Percentiles rank a stretch among this genome's conserved stretches.
Conservation (phyloP, 2,113 vertebrate species). For the Chunga burmeisteri region DNA sequence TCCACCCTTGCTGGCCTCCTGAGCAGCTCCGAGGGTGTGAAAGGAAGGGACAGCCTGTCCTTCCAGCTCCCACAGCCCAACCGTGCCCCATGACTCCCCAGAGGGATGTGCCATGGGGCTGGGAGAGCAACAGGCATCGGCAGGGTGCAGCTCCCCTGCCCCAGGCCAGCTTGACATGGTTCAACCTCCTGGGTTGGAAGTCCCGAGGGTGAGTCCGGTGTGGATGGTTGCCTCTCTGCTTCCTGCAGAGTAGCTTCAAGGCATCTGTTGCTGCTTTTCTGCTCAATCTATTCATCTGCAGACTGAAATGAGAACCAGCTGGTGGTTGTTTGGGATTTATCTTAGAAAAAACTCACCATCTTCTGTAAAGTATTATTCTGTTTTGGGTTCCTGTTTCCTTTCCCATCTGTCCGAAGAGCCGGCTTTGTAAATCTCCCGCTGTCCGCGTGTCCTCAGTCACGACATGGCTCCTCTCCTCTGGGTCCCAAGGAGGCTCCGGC, state of each 20-base stretch:
- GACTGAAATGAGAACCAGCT: slow-evolving; percentile 49
- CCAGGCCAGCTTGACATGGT: fast-evolving
- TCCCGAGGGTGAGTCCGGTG: not conserved
- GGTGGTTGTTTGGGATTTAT: not conserved
- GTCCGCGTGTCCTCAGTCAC: fast-evolving
- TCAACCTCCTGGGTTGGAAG: not conserved
- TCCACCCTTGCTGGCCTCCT: fast-evolving
- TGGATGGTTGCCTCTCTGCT: not conserved
- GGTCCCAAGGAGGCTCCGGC: fast-evolving
- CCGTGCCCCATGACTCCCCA: not conserved
- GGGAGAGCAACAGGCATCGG: not conserved
- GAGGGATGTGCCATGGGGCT: not conserved
- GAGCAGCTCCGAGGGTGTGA: fast-evolving
- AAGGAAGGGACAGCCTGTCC: not conserved
- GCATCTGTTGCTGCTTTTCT: slow-evolving; percentile 31
- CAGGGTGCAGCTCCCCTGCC: not conserved
- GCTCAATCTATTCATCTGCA: not conserved
- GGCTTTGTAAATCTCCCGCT: not conserved
- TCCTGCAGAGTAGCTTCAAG: not conserved
- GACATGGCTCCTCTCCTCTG: not conserved
- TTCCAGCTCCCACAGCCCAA: not conserved
- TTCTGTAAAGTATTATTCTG: not conserved
- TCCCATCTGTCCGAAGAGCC: slow-evolving; percentile 9
- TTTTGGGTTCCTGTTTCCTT: slow-evolving; percentile 25
- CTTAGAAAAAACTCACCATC: not conserved